Conservation (phyloP, 2,113 vertebrate genomes). For the Fukomys damarensis region DNA sequence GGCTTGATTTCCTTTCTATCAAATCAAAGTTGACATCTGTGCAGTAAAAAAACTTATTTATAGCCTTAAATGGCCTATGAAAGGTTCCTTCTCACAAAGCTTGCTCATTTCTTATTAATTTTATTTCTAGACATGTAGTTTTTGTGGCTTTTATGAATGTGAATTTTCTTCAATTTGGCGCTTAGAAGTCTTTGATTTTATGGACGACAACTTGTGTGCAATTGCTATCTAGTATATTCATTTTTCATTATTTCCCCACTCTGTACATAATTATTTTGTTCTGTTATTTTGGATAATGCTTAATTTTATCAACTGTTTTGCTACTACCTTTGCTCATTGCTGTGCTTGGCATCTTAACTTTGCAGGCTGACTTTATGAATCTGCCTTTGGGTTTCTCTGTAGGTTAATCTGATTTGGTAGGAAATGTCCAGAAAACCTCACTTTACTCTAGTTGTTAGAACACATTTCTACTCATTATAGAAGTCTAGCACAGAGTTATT, state of each 20-base stretch:
- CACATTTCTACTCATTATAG: not conserved
- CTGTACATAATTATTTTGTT: not conserved
- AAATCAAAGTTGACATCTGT: not conserved
- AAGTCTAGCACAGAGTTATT: not conserved
- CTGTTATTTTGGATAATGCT: not conserved
- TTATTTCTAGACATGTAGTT: not conserved
- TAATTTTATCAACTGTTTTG: not conserved
- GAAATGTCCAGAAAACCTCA: not conserved
- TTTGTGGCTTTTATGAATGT: not conserved
- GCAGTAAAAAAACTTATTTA: not conserved
- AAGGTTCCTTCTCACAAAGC: not conserved
- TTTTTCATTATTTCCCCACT: not conserved
- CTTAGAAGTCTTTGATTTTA: not conserved
- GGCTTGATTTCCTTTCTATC: not conserved
- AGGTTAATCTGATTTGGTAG: not conserved
- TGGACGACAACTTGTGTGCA: not conserved
- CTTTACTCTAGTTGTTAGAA: not conserved
- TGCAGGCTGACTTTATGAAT: not conserved
- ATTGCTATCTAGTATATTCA: not conserved
- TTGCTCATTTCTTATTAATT: not conserved
- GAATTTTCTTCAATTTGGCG: not conserved
- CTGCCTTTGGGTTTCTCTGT: not conserved
- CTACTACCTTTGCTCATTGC: not conserved
- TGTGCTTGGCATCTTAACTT: not conserved
- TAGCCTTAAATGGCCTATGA: not conserved